Evolutionary conservation across 1,140 invertebrate species (phyloP), one percentile per base, ranked within the genome.

Genomic region (Heliconius congener): DNA sequence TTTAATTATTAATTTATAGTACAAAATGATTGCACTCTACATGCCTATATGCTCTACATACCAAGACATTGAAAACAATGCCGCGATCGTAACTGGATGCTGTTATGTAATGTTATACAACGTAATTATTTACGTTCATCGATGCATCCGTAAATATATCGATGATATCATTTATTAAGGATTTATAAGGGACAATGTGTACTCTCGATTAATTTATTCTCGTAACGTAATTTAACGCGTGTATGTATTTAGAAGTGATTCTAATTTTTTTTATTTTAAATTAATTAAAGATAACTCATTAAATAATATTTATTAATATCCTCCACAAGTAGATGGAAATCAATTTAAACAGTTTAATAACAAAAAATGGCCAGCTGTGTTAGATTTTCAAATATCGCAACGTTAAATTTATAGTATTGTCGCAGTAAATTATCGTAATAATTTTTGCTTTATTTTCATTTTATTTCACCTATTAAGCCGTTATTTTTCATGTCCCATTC

Each of bases 31-130:
- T 18, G 18, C 27, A 66, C 60, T 66, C 60, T 55, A 70, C 74
- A 74, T 60, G 71, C 66, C 55, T 75, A 74, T 39, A 78, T 74
- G 76, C 60, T 75, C 72, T 70, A 81, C 73, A 81, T 81, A 81
- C 71, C 74, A 46, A 75, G 76, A 57, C 80, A 81, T 81, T 78
- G 76, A 81, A 81, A 73, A 78, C 76, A 81, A 81, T 77, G 71
- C 73, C 71, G 50, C 37, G 52, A 66, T 72, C 71, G 57, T 78
- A 78, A 77, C 77, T 70, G 72, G 60, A 70, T 57, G 73, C 76
- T 71, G 79, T 80, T 80, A 80, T 72, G 79, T 76, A 80, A 80
- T 42, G 50, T 71, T 72, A 77, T 80, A 72, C 74, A 60, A 80
- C 55, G 70, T 72, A 76, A 72, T 71, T 70, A 75, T 74, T 79